phyloP scores from a whole-genome alignment of 2,888 invertebrate species.

The Colletes collaris region DNA sequence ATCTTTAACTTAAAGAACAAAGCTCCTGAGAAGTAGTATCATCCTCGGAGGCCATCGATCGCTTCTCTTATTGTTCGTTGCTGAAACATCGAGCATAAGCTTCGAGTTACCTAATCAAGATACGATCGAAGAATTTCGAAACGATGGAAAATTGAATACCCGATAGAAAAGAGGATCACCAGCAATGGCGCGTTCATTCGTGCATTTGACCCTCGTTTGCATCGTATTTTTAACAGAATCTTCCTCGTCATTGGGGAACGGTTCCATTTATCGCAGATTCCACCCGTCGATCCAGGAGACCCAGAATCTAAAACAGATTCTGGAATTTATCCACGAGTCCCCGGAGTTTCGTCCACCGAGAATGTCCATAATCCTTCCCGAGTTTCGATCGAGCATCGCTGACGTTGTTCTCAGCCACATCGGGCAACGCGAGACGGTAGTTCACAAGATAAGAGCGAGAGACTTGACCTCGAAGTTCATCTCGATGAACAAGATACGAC shows the following conservation, averaged over 20 bases:
- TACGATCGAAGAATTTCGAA: too few species aligned
- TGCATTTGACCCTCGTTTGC: not conserved
- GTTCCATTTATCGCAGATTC: not conserved
- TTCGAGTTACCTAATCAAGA: too few species aligned
- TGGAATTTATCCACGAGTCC: constrained; percentile 56
- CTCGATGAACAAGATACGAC: constrained; percentile 22
- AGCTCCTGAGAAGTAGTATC: too few species aligned
- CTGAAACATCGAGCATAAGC: too few species aligned
- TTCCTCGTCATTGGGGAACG: not conserved
- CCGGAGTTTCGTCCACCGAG: constrained; percentile 59
- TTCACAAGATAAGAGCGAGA: constrained; percentile 47
- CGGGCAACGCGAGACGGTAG: constrained; percentile 25
- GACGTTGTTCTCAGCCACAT: constrained; percentile 46
- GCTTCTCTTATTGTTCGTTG: too few species aligned
- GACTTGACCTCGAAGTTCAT: constrained; percentile 8
- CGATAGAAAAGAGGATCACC: not conserved
- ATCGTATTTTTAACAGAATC: not conserved
- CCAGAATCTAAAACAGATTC: constrained; percentile 52
- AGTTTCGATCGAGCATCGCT: constrained; percentile 21
- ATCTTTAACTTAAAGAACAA: too few species aligned
- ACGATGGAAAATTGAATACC: too few species aligned
- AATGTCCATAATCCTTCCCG: constrained; percentile 55
- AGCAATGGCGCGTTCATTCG: not conserved
- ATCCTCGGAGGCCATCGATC: too few species aligned
- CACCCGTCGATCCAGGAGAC: not conserved